Base-by-base conservation (phyloP, 2,888 invertebrate genomes). In the Cosmia pyralina region DNA sequence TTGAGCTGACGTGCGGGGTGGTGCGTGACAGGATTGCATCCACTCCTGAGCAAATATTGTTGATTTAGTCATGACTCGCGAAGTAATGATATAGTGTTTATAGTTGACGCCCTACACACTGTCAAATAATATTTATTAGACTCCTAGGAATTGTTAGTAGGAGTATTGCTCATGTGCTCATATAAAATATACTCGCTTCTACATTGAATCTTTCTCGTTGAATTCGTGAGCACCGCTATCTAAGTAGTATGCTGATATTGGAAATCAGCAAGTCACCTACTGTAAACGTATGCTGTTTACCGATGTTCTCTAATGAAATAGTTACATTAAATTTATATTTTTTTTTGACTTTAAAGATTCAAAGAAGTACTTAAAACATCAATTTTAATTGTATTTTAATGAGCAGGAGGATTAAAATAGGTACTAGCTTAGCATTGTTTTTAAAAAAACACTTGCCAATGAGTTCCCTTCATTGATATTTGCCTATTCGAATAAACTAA, bases 21-120 rank as follows among this genome's bases (percentile, higher is more conserved):
- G 55, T 13, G 60, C 65, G 55, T 58, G 55, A 15, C 57, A 38
- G 34, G 41, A 28, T 76, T 81, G 77, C 57, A 53, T 81, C 41
- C n/a, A 46, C 52, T 41, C 22, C 17, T 48, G 15, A 38, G 50
- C n/a, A 44, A 44, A 64, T 34, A 46, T 52, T 63, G 22, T 64
- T 34, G 8, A 44, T 71, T 46, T 52, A 41, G 15, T 44, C 38
- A n/a, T n/a, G 38, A 55, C 52, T 50, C 15, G 34, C 50, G 28
- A 50, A 44, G 15, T n/a, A 44, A 44, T 10, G 19, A 44, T 53
- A 44, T 53, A 13, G 15, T 38, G 34, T 77, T 69, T 13, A 46
- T 53, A 46, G 46, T 72, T 50, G 71, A 41, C 19, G 34, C n/a
- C n/a, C 50, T 28, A 52, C n/a, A 38, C 19, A 28, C 28, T 28